Base-by-base conservation (phyloP, 2,113 vertebrate genomes). In the Chaetodon auriga region DNA sequence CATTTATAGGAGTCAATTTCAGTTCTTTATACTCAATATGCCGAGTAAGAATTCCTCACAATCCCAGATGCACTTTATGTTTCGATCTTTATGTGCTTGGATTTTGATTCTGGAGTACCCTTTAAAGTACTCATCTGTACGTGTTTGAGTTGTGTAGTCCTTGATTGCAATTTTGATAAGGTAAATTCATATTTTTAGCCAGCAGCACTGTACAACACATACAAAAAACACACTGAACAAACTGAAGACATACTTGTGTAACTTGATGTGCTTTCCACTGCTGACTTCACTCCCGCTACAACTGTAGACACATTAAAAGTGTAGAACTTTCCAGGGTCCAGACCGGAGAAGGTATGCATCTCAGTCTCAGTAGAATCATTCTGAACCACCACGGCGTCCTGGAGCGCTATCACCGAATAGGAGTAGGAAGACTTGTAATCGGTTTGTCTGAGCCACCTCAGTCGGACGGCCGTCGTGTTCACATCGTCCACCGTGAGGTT, bases 241-340 rank as follows among this genome's bases (percentile, higher is more conserved):
- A 15, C 13, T 36, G 19, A 61, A 61, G 25, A 71, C 88, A 4
- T 87, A 94, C 92, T 55, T 91, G 93, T 92, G 61, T 80, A 36
- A 46, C 0, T 41, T 0, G 6, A 5, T 36, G 0, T 35, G 15
- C 0, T 78, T 49, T 12, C 0, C 2, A 2, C 11, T 15, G 4
- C 0, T 0, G 93, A 94, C 2, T 4, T 21, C 68, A 90, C 77
- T 1, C n/a, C 55, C 3, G 35, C 55, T 4, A 92, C 70, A 7
- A 78, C 69, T 3, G 80, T 85, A 12, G 43, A 60, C 62, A 94
- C 91, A 0, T 6, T 0, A 35, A 93, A 89, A 14, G 11, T 76
- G 82, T 93, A 93, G 0, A 1, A 1, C 7, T 5, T 5, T 72
- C 91, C 92, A 60, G 92, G 84, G 1, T 0, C 57, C 49, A 94